phyloP scores from a whole-genome alignment of 2,797 vertebrate genomes.

The Hyperoplus immaculatus region DNA sequence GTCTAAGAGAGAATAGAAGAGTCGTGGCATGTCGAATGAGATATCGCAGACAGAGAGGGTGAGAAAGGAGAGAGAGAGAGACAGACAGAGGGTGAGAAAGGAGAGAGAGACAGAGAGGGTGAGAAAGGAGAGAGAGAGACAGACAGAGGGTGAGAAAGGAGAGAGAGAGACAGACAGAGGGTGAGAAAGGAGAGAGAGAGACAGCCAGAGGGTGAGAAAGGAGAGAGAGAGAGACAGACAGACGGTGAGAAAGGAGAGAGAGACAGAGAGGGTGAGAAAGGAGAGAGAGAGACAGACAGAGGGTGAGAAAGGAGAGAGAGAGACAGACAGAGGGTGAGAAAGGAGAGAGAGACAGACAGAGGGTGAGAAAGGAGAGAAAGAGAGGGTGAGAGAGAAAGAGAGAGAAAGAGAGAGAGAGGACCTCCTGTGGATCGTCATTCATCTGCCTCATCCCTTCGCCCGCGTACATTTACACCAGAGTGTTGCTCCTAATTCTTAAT shows the following conservation, averaged over 20 bases:
- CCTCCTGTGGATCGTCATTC: constrained; percentile 76
- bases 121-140: constrained; percentile 5
- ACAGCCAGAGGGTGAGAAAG: too few species aligned
- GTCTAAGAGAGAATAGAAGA: constrained; percentile 13
- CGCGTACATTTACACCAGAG: constrained; percentile 56
- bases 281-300: too few species aligned
- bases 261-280: too few species aligned
- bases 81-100: too few species aligned
- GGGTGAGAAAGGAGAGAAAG: too few species aligned
- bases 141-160: constrained; percentile 2
- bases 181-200: neutral
- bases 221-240: too few species aligned
- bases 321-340: too few species aligned
- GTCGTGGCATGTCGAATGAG: constrained; percentile 18
- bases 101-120: constrained; percentile 6
- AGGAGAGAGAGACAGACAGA: too few species aligned
- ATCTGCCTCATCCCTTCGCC: constrained; percentile 69
- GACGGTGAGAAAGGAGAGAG: too few species aligned
- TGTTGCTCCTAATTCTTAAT: constrained; percentile 83
- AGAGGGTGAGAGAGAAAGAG: neutral
- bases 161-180: neutral
- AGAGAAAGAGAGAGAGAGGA: constrained; percentile 18
- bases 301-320: too few species aligned
- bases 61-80: constrained; percentile 5
- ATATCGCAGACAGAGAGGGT: constrained; percentile 22